Base-by-base conservation (phyloP, 2,797 vertebrate species). In the Etheostoma nigrum region DNA sequence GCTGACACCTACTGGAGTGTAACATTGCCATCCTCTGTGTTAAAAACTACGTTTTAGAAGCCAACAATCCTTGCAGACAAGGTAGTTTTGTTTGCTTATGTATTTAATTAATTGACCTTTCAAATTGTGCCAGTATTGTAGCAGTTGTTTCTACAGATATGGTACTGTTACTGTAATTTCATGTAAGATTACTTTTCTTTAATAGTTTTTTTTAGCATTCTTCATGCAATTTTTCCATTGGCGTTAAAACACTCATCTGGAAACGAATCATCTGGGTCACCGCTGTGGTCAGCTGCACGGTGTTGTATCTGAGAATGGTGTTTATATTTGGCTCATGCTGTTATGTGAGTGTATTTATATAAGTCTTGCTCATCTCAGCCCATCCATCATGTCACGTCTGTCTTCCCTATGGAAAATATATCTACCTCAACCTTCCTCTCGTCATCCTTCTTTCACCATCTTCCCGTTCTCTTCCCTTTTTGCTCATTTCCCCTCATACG, bases 371-470 rank as follows among this genome's bases (percentile, higher is more conserved):
- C 53, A 53, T 76, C 15, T 12, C 54, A n/a, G 45, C 63, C 47
- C 87, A 86, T 91, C 81, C 85, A 79, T 89, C 87, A 86, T 81
- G 60, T 60, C 63, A 48, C 55, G 33, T n/a, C 67, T 42, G 49
- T 73, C 53, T 55, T 75, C 78, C 78, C 78, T 44, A 6, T 70
- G 72, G 69, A 69, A 48, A 44, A 65, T 14, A 59, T 40, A 27
- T 53, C 66, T 33, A 40, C 48, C 55, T 44, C 40, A 40, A 55
- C 65, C 78, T 66, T 54, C 63, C 6, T 76, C 52, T 52, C 76
- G 62, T 30, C 21, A 19, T 81, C 52, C 19, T 30, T 67, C 68
- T 52, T 69, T 58, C 71, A 15, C 55, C 44, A 67, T 75, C 48
- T 64, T 45, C 36, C 21, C 23, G 8, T 74, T 76, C 48, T 72